A percentile compares a stretch with the other conserved stretches of the same genome.
Evolutionary conservation across 2,113 vertebrate species (phyloP).

Genomic region (Phaethornis superciliosus): DNA sequence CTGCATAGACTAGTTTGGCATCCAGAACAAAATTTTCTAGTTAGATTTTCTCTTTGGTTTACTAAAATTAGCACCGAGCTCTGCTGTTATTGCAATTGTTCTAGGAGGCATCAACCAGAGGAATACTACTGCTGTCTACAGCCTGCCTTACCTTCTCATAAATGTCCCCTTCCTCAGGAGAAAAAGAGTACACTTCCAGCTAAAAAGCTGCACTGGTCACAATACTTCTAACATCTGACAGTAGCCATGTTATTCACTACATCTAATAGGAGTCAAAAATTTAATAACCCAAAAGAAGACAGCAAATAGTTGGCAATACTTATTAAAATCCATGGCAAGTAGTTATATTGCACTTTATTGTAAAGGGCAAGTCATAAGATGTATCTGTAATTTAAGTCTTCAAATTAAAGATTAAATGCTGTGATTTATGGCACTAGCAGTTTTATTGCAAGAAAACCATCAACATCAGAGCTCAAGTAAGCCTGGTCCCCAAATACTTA

Average conservation of each 20-base stretch:
- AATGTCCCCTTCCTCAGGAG: background rate
- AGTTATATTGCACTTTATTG: slow-evolving; percentile 32
- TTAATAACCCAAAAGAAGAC: background rate
- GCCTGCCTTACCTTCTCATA: background rate
- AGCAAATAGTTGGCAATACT: background rate
- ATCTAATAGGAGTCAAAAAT: slow-evolving; percentile 2
- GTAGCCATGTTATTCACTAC: background rate
- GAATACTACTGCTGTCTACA: background rate
- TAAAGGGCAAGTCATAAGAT: background rate
- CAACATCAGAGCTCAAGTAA: background rate
- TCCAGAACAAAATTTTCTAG: background rate
- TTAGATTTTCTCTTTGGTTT: background rate
- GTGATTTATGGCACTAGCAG: background rate
- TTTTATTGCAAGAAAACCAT: background rate
- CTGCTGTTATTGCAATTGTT: background rate
- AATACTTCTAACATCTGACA: background rate
- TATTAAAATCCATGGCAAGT: background rate
- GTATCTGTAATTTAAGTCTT: slow-evolving; percentile 3
- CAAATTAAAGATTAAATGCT: background rate
- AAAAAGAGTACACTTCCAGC: background rate
- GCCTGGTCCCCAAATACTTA: background rate
- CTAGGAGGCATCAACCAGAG: background rate
- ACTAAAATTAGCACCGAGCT: background rate
- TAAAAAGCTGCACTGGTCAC: background rate
- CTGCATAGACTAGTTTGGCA: fast-evolving